Conservation (phyloP, 2,797 vertebrate species). For the Cichlasoma orientale region DNA sequence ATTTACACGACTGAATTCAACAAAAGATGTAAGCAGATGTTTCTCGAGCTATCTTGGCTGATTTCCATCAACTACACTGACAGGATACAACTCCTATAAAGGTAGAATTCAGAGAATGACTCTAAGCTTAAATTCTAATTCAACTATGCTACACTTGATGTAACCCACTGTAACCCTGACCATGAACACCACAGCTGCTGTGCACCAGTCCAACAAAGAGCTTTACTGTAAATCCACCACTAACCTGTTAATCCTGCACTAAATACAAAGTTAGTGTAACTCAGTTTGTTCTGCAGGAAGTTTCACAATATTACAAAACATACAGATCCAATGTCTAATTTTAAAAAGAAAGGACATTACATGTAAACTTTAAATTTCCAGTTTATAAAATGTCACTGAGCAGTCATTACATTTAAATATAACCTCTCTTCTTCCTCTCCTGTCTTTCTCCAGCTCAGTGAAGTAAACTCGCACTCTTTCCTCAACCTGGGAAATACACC, state of each 20-base stretch:
- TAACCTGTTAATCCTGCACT: not conserved
- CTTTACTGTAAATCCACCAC: not conserved
- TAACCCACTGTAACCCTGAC: not conserved
- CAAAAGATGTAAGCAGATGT: too few relatives aligned
- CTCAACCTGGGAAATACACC: too few relatives aligned
- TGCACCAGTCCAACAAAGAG: not conserved
- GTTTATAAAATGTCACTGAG: too few relatives aligned
- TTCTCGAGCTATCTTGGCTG: not conserved
- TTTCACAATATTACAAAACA: not conserved
- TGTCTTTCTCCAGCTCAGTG: too few relatives aligned
- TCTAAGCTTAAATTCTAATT: not conserved
- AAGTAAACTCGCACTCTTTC: too few relatives aligned
- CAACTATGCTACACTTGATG: not conserved
- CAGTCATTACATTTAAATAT: too few relatives aligned
- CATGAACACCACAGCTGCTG: not conserved
- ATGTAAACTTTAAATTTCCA: too few relatives aligned
- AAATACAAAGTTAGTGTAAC: too few relatives aligned
- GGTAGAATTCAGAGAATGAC: not conserved
- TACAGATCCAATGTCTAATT: too few relatives aligned
- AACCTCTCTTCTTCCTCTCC: too few relatives aligned
- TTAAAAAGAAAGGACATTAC: too few relatives aligned
- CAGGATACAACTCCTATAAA: not conserved
- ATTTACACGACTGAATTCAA: not conserved
- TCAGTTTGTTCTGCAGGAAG: too few relatives aligned
- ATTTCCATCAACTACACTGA: not conserved